Conservation (phyloP, 2,113 vertebrate genomes). For the Elachura formosa region DNA sequence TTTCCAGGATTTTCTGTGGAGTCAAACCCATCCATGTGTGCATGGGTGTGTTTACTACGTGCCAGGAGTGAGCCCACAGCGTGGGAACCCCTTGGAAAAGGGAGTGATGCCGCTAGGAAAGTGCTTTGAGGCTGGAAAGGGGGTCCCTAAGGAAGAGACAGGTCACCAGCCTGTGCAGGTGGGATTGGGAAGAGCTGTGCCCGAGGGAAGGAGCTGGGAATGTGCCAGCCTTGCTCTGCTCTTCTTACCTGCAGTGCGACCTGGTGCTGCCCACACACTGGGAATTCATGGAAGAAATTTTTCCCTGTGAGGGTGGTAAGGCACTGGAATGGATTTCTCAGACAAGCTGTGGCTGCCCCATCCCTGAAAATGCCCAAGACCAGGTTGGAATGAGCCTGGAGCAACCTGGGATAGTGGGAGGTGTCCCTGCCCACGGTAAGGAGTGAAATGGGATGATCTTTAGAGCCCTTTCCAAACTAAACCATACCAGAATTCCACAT, state of each 20-base stretch:
- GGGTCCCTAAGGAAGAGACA: neutral
- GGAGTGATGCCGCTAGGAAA: neutral
- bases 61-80: neutral
- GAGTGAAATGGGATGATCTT: neutral
- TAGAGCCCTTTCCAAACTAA: neutral
- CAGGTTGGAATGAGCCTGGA: neutral
- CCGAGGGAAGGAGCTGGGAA: neutral
- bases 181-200: neutral
- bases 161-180: neutral
- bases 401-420: neutral
- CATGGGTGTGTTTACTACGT: fast-evolving
- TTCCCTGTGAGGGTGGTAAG: neutral
- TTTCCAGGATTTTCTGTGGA: neutral
- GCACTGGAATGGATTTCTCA: neutral
- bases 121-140: neutral
- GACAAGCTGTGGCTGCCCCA: neutral
- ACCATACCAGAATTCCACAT: neutral
- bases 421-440: neutral
- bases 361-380: neutral
- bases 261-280: neutral
- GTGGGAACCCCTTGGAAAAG: neutral
- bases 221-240: fast-evolving
- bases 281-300: neutral
- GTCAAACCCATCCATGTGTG: fast-evolving
- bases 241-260: neutral